A percentile compares a stretch with the other conserved stretches of the same genome.
Evolutionary conservation across 2,888 invertebrate genomes (phyloP).

Genomic region (Prostheceraeus crozeri): DNA sequence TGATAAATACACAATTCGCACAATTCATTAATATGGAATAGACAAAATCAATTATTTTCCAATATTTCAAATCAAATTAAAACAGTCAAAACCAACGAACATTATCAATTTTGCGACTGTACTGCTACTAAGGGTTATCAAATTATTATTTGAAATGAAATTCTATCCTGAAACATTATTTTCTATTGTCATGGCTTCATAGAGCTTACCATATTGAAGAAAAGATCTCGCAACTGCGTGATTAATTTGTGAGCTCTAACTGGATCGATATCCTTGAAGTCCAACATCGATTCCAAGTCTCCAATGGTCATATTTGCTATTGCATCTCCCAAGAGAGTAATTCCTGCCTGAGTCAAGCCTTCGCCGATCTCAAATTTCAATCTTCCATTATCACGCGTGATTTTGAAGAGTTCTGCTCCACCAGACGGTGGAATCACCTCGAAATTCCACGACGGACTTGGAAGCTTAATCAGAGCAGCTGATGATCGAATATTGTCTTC

Average conservation of each 20-base stretch:
- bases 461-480: no score
- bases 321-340: constrained; percentile 42
- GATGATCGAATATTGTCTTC: no score
- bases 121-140: no score
- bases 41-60: no score
- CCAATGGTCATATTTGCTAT: constrained; percentile 45
- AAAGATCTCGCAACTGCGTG: constrained; percentile 43
- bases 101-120: no score
- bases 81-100: no score
- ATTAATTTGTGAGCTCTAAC: constrained; percentile 42
- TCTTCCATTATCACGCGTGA: not conserved
- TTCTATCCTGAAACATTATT: no score
- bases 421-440: not conserved
- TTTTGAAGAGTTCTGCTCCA: constrained; percentile 10
- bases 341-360: constrained; percentile 43
- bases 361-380: constrained; percentile 43
- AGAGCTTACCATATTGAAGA: constrained; percentile 44
- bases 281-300: constrained; percentile 43
- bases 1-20: no score
- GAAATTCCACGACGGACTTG: constrained; percentile 14
- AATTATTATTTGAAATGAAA: no score
- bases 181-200: no score
- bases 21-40: no score
- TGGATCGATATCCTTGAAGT: constrained; percentile 43
- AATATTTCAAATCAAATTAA: no score